A percentile compares a stretch with the other conserved stretches of the same genome.
Conservation (phyloP, 2,113 vertebrate genomes). For the Cranoglanis bouderius region DNA sequence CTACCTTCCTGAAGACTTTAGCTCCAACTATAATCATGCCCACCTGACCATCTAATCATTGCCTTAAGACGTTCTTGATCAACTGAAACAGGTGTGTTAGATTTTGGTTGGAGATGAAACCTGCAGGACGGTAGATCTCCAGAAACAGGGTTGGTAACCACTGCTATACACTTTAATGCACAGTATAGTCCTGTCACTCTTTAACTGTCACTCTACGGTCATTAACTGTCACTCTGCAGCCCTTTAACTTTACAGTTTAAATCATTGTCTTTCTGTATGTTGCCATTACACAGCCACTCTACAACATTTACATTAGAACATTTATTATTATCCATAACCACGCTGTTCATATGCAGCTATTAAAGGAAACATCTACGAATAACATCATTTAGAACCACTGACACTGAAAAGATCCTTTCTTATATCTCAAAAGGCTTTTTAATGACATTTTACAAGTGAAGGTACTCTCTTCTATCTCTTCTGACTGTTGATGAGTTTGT, state of each 20-base stretch:
- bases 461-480: constrained; percentile 26
- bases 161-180: background rate
- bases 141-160: no score
- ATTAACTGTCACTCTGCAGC: background rate
- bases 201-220: no score
- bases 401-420: background rate
- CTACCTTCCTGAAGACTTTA: no score
- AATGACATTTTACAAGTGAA: background rate
- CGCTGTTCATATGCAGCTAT: background rate
- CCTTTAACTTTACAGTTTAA: background rate
- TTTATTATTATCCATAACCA: background rate
- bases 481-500: background rate
- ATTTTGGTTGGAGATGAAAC: no score
- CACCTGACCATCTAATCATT: no score
- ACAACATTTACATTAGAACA: background rate
- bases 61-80: no score
- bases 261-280: background rate
- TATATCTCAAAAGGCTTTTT: background rate
- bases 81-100: no score
- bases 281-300: background rate
- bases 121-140: no score
- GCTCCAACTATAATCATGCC: no score
- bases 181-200: background rate
- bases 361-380: background rate
- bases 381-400: constrained; percentile 14